Base-by-base conservation (phyloP, 2,888 invertebrate genomes). In the Eledona agricola region DNA sequence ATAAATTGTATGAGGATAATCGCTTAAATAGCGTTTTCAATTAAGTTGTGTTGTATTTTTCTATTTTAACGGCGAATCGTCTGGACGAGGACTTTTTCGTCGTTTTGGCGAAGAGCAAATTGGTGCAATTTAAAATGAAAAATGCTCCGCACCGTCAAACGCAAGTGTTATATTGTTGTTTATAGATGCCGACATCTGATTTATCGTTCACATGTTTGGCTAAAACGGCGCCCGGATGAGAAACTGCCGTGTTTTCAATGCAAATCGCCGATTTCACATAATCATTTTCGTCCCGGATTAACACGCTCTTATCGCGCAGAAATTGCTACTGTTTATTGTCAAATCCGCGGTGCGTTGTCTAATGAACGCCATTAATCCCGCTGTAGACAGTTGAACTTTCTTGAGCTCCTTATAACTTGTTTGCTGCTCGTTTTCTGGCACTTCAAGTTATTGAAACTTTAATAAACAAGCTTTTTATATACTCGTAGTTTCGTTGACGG, bases 61-160 rank as follows among this genome's bases (percentile, higher is more conserved):
- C 35, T 51, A 42, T 51, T 51, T 43, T 25, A 51, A 51, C 35
- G 15, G 22, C 17, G 23, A 3, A 50, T 22, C 42, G 40, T 50
- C 42, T 40, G 32, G 31, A 34, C 16, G 34, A 13, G 19, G 50
- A 34, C 43, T 19, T 43, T 51, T 26, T 35, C 35, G 17, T 35
- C 35, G 23, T 29, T 34, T 43, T 43, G 40, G 28, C 11, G 6
- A 10, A 9, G 34, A 26, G 28, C 34, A 62, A 62, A 62, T 59
- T 55, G 60, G 40, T 29, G 60, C 42, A 62, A 62, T 62, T 62
- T 62, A 60, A 64, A 64, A 61, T 65, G 63, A 65, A 63, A 62
- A 59, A 64, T 63, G 38, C 19, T 47, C 31, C 51, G 20, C 43
- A 52, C 29, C 57, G 61, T 61, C 63, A 57, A 35, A 60, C 58